Evolutionary conservation across 2,888 invertebrate species (phyloP), one percentile per base, ranked within the genome.

Genomic region (Zele albiditarsus): DNA sequence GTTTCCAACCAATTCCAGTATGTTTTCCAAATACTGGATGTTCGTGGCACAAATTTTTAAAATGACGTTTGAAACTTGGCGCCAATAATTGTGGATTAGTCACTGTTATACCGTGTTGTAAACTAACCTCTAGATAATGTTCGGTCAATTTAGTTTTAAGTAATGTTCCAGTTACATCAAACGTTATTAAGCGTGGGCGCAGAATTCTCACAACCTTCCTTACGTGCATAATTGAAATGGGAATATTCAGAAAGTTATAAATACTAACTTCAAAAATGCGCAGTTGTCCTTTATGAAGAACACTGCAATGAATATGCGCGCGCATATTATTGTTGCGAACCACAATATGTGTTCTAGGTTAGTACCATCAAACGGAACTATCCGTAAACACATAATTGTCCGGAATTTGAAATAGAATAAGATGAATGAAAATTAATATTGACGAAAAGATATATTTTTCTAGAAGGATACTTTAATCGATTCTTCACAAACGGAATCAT

Each of bases 81-180:
- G 91, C 91, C 80, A 93, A 86, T 81, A 92, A 90, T 16, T 92
- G 88, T 46, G 91, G 90, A 77, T 94, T 92, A 27, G 86, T 73
- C 69, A 92, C 92, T 60, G 89, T 85, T 42, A 94, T 91, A 0
- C 96, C 97, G 86, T 95, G 92, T 73, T 92, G 90, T 5, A 91
- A 90, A 4, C 94, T 96, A 73, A 95, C 91, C 78, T 92, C 91
- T 10, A 92, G 91, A 88, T 97, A 97, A 85, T 94, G 93, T 80
- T 86, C 82, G 8, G 83, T 84, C 20, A 88, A 72, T 53, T 83
- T 85, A 3, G 88, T 85, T 84, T 81, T 85, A 14, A 97, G 89
- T 60, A 97, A 89, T 0, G 97, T 98, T 81, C 96, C 95, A 16
- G 96, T 97, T 71, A 95, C 94, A 89, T 97, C 97, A 88, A 97